Evolutionary conservation across 2,797 vertebrate species (phyloP).

Genomic region (Sphenodon punctatus): DNA sequence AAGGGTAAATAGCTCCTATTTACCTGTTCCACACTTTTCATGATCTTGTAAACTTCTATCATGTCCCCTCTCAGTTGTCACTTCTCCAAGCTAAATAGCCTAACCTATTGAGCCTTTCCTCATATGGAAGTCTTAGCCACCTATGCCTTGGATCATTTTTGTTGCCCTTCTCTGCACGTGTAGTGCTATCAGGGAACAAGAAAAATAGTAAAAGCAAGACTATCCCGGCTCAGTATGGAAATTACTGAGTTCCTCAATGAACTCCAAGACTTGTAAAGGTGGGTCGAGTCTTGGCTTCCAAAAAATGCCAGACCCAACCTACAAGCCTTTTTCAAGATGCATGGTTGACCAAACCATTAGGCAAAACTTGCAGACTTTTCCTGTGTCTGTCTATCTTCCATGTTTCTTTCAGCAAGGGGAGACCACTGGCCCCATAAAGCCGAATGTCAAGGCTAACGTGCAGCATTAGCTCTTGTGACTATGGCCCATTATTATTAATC

Average conservation of each 20-base stretch:
- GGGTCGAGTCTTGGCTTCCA: background rate
- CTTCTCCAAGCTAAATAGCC: too few relatives aligned
- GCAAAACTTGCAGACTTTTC: background rate
- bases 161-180: too few relatives aligned
- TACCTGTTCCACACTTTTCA: too few relatives aligned
- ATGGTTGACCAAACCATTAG: background rate
- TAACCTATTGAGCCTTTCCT: too few relatives aligned
- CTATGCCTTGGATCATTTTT: too few relatives aligned
- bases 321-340: background rate
- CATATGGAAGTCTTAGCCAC: too few relatives aligned
- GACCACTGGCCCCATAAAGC: background rate
- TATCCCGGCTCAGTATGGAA: background rate
- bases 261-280: background rate
- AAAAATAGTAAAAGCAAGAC: background rate
- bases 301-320: background rate
- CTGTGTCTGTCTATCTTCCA: background rate
- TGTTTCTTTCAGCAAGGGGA: background rate
- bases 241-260: background rate
- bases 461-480: background rate
- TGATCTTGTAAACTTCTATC: too few relatives aligned
- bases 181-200: background rate
- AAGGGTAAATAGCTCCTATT: too few relatives aligned
- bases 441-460: background rate
- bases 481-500: too few relatives aligned
- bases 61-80: too few relatives aligned